Conservation (phyloP, 2,113 vertebrate genomes). For the Oryzias woworae region DNA sequence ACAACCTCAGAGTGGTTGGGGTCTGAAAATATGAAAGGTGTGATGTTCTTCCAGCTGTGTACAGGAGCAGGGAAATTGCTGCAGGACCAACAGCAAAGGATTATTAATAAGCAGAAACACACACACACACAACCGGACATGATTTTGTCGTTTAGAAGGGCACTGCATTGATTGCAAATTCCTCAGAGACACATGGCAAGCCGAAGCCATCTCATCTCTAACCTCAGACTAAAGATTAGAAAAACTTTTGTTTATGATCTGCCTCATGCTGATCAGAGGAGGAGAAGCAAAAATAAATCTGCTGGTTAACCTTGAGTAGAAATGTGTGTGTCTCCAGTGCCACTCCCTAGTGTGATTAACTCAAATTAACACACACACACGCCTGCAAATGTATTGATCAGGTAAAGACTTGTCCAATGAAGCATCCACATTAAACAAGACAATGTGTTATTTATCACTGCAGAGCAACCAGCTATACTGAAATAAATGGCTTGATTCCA, state of each 20-base stretch:
- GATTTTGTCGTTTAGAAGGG: constrained; percentile 6
- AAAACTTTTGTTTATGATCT: constrained; percentile 4
- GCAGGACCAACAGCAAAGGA: constrained; percentile 14
- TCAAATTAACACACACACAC: neutral
- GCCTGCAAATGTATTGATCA: neutral
- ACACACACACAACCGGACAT: constrained; percentile 1
- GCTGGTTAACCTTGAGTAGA: constrained; percentile 17
- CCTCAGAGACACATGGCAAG: constrained; percentile 3
- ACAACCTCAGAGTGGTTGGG: constrained; percentile 20
- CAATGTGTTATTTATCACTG: neutral
- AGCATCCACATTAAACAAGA: constrained; percentile 1
- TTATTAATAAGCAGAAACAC: constrained; percentile 17
- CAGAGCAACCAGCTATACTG: neutral
- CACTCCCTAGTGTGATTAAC: constrained; percentile 1
- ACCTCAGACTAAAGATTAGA: neutral
- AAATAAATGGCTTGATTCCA: neutral
- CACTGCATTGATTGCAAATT: constrained; percentile 10
- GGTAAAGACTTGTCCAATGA: neutral
- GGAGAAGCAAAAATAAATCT: constrained; percentile 3
- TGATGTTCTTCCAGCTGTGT: constrained; percentile 36
- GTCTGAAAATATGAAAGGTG: constrained; percentile 35
- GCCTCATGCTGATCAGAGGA: neutral
- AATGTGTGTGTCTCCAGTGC: constrained; percentile 1
- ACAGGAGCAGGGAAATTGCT: constrained; percentile 35
- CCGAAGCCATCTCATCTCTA: constrained; percentile 2